Base-by-base conservation (phyloP, 2,888 invertebrate genomes). In the Lypha dubia region DNA sequence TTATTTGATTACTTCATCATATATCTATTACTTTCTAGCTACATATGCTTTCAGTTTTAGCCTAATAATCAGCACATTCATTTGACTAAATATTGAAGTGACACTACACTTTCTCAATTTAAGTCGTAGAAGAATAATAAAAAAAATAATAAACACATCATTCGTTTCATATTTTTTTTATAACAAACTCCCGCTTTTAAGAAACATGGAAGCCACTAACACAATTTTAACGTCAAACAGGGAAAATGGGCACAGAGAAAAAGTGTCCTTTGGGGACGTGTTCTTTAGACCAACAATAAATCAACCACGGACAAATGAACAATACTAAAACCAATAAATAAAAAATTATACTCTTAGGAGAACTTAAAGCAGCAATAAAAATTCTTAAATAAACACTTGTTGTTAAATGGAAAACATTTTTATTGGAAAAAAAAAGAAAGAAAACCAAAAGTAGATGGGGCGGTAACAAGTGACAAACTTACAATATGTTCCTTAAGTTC, bases 401-500 rank as follows among this genome's bases (percentile, higher is more conserved):
- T 53, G 56, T 4, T n/a, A n/a, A n/a, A n/a, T 20, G 17, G 15
- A 5, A 38, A 13, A 20, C 17, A 24, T 1, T 41, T 58, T 1
- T 4, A 67, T 13, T 38, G 7, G 11, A 35, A 35, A 9, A 9
- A 1, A 35, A 11, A 38, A 38, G 11, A 38, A 11, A 38, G 13
- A 38, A 38, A 9, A 6, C 7, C 7, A 32, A 32, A 6, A 32
- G 2, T 44, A 13, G n/a, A 8, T 0, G 20, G 13, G 13, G 44
- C 32, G n/a, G n/a, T 8, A 9, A 20, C 3, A n/a, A 17, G 1
- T 17, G 5, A 0, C 20, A 41, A 73, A 93, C 94, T 94, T 94
- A 96, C 95, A 93, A 95, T 94, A 95, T 95, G 95, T 90, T 95
- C 94, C 93, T 95, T 96, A 90, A 95, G 94, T 93, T 96, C 96